These are phyloP conservation scores for Thunnus maccoyii DNA, from an alignment of 2,113 vertebrate genomes.

Conservation along the genomic window DNA sequence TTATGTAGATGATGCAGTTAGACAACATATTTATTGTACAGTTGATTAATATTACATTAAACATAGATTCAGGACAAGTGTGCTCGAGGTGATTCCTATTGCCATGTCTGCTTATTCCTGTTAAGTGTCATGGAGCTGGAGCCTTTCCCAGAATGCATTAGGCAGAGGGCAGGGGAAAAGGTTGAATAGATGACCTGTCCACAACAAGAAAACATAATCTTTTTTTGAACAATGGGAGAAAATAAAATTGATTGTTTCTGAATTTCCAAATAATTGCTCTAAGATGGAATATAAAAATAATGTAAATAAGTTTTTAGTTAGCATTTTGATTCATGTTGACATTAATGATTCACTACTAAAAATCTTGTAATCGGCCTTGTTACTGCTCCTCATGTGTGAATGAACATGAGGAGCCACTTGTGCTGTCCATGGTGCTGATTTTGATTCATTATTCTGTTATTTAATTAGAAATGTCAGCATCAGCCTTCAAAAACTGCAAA, in stretches of 20 bases:
- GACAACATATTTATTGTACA: neutral
- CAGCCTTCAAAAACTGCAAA: neutral
- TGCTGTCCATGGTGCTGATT: constrained; percentile 15
- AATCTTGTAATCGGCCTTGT: too few species aligned
- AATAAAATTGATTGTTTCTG: too few species aligned
- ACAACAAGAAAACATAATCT: too few species aligned
- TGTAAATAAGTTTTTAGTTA: too few species aligned
- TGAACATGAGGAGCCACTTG: neutral
- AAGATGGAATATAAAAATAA: too few species aligned
- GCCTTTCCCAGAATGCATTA: neutral
- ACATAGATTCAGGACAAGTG: neutral
- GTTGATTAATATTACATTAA: neutral
- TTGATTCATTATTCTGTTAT: neutral
- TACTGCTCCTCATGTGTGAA: too few species aligned
- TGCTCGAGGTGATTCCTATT: constrained; percentile 3
- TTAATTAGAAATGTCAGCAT: neutral
- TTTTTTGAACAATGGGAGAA: too few species aligned
- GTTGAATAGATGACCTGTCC: too few species aligned
- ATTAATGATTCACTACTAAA: too few species aligned
- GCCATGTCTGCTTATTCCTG: neutral
- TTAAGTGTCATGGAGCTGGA: neutral
- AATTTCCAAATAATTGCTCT: too few species aligned
- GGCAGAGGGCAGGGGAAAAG: neutral
- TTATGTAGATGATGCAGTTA: neutral
- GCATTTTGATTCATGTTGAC: neutral